Evolutionary conservation across 2,797 vertebrate genomes (phyloP).

Genomic region (Yasuhikotakia modesta): DNA sequence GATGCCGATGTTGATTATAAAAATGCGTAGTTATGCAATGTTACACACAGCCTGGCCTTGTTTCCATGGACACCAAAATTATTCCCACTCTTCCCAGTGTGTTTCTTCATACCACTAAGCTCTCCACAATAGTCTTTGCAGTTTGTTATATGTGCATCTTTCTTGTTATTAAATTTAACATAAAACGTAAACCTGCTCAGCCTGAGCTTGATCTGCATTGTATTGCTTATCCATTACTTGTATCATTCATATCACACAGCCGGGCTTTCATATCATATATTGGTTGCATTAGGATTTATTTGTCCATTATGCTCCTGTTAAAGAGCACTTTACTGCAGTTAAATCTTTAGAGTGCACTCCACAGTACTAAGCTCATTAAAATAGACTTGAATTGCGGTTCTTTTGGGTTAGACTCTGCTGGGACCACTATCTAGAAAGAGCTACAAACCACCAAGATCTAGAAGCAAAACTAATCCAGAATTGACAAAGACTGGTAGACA

Average conservation of each 20-base stretch:
- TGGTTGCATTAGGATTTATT: constrained; percentile 20
- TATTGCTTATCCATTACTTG: neutral
- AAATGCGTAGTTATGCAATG: constrained; percentile 14
- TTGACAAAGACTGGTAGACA: neutral
- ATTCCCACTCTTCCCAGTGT: neutral
- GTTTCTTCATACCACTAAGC: neutral
- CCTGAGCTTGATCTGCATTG: neutral
- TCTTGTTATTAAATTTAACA: neutral
- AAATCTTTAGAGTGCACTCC: neutral
- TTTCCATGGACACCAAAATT: neutral
- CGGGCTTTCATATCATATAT: constrained; percentile 7
- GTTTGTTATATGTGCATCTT: neutral
- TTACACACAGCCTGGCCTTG: neutral
- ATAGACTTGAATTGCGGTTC: neutral
- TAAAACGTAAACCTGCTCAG: neutral
- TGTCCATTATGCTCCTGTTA: constrained; percentile 12
- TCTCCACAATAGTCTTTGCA: neutral
- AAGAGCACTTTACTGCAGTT: constrained; percentile 25
- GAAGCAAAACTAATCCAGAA: neutral
- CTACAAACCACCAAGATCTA: neutral
- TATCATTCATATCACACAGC: neutral
- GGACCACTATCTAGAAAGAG: neutral
- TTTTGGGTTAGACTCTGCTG: neutral
- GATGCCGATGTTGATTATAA: constrained; percentile 2
- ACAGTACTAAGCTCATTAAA: neutral